Percentiles rank a stretch among this genome's conserved stretches.
phyloP scores from a whole-genome alignment of 2,797 vertebrate genomes.

The Urocyon cinereoargenteus region DNA sequence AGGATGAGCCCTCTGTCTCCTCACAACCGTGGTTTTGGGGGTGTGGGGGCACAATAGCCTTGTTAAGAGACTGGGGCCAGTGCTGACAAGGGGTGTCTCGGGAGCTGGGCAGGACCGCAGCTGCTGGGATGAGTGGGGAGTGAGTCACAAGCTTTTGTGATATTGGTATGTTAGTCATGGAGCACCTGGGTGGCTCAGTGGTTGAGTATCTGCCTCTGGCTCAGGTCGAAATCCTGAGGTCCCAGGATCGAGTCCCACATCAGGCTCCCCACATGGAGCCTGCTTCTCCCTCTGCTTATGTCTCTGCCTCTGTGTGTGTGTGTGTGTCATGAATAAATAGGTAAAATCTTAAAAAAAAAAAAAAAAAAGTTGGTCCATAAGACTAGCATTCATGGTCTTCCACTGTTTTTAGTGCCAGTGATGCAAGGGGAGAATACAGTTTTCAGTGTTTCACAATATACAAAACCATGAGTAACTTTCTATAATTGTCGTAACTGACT shows the following conservation, averaged over 20 bases:
- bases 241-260: too few species aligned
- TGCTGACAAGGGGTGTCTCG: background rate
- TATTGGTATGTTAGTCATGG: background rate
- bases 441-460: background rate
- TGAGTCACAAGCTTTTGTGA: background rate
- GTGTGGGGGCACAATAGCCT: accelerated
- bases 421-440: background rate
- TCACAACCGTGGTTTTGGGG: background rate
- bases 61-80: background rate
- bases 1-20: background rate
- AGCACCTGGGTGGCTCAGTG: too few species aligned
- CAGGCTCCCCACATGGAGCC: too few species aligned
- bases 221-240: too few species aligned
- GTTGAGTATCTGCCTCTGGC: too few species aligned
- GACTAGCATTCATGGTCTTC: background rate
- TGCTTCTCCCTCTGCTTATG: too few species aligned
- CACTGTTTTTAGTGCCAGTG: background rate
- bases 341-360: too few species aligned
- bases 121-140: background rate
- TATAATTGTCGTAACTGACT: background rate
- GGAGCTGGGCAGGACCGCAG: background rate
- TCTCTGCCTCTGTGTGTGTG: too few species aligned
- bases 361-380: background rate
- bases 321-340: too few species aligned
- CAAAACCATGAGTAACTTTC: background rate